Conservation (phyloP, 2,888 invertebrate genomes). For the Drosophila prolongata region DNA sequence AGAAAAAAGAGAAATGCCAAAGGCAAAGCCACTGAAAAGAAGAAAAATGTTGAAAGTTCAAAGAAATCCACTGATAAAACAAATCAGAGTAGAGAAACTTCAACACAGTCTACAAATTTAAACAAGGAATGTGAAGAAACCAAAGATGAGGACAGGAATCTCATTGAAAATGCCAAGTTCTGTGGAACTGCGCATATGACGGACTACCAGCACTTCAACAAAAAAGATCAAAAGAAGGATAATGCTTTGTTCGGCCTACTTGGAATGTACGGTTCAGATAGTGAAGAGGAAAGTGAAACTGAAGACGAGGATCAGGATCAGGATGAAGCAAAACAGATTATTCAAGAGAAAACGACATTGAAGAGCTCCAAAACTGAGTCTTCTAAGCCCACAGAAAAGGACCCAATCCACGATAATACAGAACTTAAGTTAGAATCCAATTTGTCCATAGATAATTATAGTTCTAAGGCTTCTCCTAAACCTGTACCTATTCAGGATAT, state of each 20-base stretch:
- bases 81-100: background rate
- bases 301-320: conserved; percentile 1
- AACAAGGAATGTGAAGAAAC: background rate
- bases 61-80: background rate
- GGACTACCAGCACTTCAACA: conserved; percentile 66
- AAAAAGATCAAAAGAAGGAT: conserved; percentile 27
- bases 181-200: conserved; percentile 69
- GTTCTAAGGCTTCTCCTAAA: background rate
- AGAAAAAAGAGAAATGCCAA: conserved; percentile 1
- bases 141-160: background rate
- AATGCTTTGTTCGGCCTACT: conserved; percentile 75
- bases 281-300: conserved; percentile 50
- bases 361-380: background rate
- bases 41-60: background rate
- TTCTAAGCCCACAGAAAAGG: background rate
- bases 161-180: conserved; percentile 54
- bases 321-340: rapidly evolving
- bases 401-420: too few relatives aligned
- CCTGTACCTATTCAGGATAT: background rate
- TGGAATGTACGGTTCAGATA: conserved; percentile 83
- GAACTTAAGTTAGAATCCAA: background rate
- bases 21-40: background rate
- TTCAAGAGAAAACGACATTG: too few relatives aligned
- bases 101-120: background rate
- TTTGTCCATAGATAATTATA: background rate